A percentile compares a stretch with the other conserved stretches of the same genome.
Conservation (phyloP, 2,797 vertebrate species). For the Lutjanus argentimaculatus region DNA sequence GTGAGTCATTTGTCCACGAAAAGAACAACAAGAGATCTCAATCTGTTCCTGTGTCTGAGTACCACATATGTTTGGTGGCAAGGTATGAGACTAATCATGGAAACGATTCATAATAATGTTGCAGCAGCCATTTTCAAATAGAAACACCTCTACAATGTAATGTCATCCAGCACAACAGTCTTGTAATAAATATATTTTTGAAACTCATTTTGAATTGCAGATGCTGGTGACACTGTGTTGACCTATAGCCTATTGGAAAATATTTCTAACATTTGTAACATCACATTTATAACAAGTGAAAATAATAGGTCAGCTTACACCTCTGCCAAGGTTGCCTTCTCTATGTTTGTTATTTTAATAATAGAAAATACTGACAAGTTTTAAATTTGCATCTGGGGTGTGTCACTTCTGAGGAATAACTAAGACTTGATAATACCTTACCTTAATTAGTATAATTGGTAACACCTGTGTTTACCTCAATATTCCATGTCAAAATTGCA, state of each 20-base stretch:
- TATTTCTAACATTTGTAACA: background rate
- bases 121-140: background rate
- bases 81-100: background rate
- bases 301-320: background rate
- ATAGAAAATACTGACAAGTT: background rate
- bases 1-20: slow-evolving; percentile 20
- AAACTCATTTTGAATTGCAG: background rate
- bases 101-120: no score
- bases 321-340: background rate
- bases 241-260: no score
- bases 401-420: no score
- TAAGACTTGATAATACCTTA: no score
- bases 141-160: background rate
- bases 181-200: background rate
- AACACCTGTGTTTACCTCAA: no score
- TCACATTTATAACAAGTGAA: background rate
- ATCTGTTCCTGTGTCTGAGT: background rate
- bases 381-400: no score
- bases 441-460: no score
- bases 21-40: background rate
- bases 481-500: no score
- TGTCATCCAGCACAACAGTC: background rate
- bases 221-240: background rate
- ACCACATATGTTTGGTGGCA: background rate
- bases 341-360: background rate